Percentiles rank a stretch among this genome's conserved stretches.
Conservation (phyloP, 1,140 invertebrate species). For the Alviniconcha marisindica region DNA sequence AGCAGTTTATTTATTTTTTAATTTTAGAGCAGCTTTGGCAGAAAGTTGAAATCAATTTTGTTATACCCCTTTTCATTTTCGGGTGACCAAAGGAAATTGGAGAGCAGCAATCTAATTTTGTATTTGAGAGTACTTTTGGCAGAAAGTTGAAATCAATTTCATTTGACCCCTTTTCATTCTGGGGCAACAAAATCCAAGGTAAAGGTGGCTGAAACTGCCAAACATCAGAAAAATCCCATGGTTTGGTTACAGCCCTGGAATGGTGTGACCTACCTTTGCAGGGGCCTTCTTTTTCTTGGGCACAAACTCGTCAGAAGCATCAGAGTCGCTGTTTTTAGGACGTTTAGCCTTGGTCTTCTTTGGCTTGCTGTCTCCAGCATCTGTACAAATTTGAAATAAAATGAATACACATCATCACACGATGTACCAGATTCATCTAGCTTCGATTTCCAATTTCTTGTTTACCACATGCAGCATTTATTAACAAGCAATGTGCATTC, state of each 20-base stretch:
- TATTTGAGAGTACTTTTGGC: background rate
- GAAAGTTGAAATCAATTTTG: background rate
- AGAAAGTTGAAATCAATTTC: background rate
- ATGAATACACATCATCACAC: too few species aligned
- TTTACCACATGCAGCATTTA: too few species aligned
- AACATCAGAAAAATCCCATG: background rate
- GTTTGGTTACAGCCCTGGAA: too few species aligned
- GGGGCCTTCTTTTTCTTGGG: constrained; percentile 67
- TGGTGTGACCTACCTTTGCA: constrained; percentile 49
- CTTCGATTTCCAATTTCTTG: too few species aligned
- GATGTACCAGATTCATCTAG: too few species aligned
- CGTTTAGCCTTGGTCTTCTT: constrained; percentile 61
- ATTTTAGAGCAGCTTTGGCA: background rate
- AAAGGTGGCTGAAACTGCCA: too few species aligned
- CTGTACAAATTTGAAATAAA: constrained; percentile 34
- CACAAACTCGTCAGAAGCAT: constrained; percentile 56
- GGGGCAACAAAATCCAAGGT: background rate
- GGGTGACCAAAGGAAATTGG: too few species aligned
- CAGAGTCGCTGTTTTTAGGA: constrained; percentile 46
- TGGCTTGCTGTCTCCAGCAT: constrained; percentile 48
- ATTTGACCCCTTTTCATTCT: too few species aligned
- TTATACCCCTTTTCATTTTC: too few species aligned
- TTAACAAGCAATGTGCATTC: too few species aligned
- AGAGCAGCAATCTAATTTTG: too few species aligned
- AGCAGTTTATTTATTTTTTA: too few species aligned